phyloP scores from a whole-genome alignment of 2,797 vertebrate genomes.

The Phataginus tricuspis region DNA sequence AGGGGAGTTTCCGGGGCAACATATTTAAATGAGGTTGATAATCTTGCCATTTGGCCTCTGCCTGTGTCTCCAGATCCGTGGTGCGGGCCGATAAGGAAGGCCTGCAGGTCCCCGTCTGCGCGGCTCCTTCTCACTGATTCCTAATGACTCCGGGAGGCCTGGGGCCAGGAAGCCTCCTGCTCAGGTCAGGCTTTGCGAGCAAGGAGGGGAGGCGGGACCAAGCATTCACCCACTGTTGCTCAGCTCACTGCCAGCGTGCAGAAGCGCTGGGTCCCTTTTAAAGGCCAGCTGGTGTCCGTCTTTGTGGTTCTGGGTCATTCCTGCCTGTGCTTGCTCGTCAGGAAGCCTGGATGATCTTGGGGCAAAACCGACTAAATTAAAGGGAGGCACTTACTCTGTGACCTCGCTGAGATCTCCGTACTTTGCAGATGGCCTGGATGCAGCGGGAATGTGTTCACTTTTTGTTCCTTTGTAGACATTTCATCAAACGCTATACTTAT shows the following conservation, averaged over 20 bases:
- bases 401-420: too few relatives aligned
- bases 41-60: accelerated
- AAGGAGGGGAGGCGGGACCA: accelerated
- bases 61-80: background rate
- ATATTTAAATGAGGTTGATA: background rate
- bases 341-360: background rate
- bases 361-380: background rate
- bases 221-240: accelerated
- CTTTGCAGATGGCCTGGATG: accelerated
- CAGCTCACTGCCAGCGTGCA: background rate
- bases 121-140: background rate
- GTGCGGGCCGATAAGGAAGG: background rate
- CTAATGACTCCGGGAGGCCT: accelerated
- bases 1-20: background rate
- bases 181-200: accelerated
- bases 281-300: background rate
- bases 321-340: background rate
- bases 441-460: background rate
- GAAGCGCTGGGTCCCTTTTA: background rate
- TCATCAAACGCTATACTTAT: background rate
- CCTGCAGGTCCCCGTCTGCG: accelerated
- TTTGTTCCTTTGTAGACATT: background rate
- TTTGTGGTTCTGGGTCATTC: background rate
- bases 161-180: accelerated
- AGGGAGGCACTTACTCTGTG: background rate